These are phyloP conservation scores for Brachymystax lenok DNA, from an alignment of 2,797 vertebrate genomes.

Conservation along the genomic window DNA sequence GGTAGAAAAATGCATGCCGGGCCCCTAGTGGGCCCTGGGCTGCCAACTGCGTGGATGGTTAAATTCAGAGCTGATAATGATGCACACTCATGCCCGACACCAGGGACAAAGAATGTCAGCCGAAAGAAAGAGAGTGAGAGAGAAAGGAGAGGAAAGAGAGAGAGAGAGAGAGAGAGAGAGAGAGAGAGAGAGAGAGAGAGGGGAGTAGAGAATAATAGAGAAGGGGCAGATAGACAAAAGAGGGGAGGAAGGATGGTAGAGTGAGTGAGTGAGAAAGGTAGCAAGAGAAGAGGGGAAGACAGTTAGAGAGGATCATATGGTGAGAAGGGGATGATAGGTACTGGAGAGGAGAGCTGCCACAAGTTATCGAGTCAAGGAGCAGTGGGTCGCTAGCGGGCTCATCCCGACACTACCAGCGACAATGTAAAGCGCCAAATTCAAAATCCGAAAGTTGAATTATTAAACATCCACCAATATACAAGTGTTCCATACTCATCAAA, in stretches of 20 bases:
- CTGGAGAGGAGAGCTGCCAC: too few relatives aligned
- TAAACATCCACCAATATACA: too few relatives aligned
- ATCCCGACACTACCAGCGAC: too few relatives aligned
- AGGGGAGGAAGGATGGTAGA: neutral
- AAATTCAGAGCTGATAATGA: constrained; percentile 66
- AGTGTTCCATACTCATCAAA: too few relatives aligned
- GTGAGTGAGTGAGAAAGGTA: too few relatives aligned
- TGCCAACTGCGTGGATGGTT: constrained; percentile 59
- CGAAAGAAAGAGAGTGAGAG: constrained; percentile 30
- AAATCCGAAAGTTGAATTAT: too few relatives aligned
- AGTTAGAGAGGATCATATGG: neutral
- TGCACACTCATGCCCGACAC: constrained; percentile 57
- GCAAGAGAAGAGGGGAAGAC: neutral
- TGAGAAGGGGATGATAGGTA: neutral
- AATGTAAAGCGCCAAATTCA: too few relatives aligned
- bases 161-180: neutral
- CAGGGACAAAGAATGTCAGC: constrained; percentile 60
- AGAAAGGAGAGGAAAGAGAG: constrained; percentile 20
- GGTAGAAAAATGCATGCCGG: constrained; percentile 36
- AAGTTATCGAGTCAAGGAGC: too few relatives aligned
- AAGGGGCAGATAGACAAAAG: neutral
- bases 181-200: too few relatives aligned
- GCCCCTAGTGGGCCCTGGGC: constrained; percentile 52
- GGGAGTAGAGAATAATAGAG: too few relatives aligned
- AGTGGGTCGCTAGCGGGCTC: too few relatives aligned